These are phyloP conservation scores for Stenchaetothrips biformis DNA, from an alignment of 2,888 invertebrate genomes.

Conservation along the genomic window DNA sequence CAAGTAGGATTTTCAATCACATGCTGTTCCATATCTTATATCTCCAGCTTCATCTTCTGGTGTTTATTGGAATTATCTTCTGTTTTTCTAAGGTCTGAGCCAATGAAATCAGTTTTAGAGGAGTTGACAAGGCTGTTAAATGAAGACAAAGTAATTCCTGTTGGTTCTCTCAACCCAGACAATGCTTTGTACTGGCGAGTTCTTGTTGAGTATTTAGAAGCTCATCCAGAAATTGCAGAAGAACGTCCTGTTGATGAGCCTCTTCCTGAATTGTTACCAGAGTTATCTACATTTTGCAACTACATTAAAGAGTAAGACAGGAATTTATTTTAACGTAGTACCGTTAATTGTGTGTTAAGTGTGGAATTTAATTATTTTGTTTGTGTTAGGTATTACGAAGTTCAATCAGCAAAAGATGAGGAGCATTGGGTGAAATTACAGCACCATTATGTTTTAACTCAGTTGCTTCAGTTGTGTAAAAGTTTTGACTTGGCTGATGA, in stretches of 20 bases:
- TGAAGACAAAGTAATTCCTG: slow-evolving; percentile 50
- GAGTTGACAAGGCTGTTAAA: slow-evolving; percentile 46
- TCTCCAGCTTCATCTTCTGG: background rate
- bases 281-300: slow-evolving; percentile 63
- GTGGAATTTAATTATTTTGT: slow-evolving; percentile 10
- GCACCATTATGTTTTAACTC: slow-evolving; percentile 57
- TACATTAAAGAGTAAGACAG: slow-evolving; percentile 64
- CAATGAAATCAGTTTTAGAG: slow-evolving; percentile 46
- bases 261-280: slow-evolving; percentile 57
- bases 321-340: background rate
- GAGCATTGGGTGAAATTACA: slow-evolving; percentile 47
- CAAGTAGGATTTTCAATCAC: slow-evolving; percentile 45
- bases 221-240: background rate
- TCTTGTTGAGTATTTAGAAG: slow-evolving; percentile 30
- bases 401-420: slow-evolving; percentile 33
- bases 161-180: slow-evolving; percentile 52
- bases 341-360: background rate
- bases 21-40: background rate
- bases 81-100: slow-evolving; percentile 42
- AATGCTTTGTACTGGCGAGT: slow-evolving; percentile 56
- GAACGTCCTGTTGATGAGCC: slow-evolving; percentile 10
- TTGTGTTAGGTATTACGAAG: slow-evolving; percentile 31
- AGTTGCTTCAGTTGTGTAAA: slow-evolving; percentile 56
- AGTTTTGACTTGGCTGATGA: slow-evolving; percentile 63
- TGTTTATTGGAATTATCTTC: slow-evolving; percentile 6